These are phyloP conservation scores for Meandrusa payeni DNA, from an alignment of 2,888 invertebrate genomes.

Conservation along the genomic window DNA sequence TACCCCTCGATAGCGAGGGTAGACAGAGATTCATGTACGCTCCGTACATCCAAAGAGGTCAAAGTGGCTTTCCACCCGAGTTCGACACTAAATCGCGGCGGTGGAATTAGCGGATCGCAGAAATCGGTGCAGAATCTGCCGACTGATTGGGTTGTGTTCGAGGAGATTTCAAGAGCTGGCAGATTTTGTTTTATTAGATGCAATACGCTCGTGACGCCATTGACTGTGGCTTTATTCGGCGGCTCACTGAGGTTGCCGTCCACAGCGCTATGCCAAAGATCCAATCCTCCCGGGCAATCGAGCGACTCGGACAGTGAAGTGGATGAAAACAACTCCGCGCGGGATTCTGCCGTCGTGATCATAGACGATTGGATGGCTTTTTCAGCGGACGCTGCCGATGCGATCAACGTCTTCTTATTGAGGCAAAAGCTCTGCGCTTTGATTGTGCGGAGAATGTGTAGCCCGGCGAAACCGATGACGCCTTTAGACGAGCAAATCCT, in stretches of 20 bases:
- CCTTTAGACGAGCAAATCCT: slow-evolving; percentile 85
- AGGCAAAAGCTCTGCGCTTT: slow-evolving; percentile 87
- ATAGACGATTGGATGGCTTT: slow-evolving; percentile 89
- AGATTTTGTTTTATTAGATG: slow-evolving; percentile 87
- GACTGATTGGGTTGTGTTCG: slow-evolving; percentile 92
- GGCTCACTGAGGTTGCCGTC: slow-evolving; percentile 84
- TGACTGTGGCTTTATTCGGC: slow-evolving; percentile 89
- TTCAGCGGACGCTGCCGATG: slow-evolving; percentile 84
- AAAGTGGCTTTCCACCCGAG: slow-evolving; percentile 78
- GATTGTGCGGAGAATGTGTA: slow-evolving; percentile 82
- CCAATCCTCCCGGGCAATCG: slow-evolving; percentile 68
- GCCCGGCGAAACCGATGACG: slow-evolving; percentile 79
- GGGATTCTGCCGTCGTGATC: slow-evolving; percentile 72
- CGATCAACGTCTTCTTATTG: slow-evolving; percentile 83
- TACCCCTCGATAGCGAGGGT: slow-evolving; percentile 93
- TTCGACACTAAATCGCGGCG: slow-evolving; percentile 84
- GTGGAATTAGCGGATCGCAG: slow-evolving; percentile 52
- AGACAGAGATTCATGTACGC: slow-evolving; percentile 81
- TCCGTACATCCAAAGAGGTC: slow-evolving; percentile 83
- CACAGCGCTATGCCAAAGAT: slow-evolving; percentile 64
- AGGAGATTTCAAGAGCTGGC: slow-evolving; percentile 89
- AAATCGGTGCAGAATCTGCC: slow-evolving; percentile 75
- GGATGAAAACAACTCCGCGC: slow-evolving; percentile 56
- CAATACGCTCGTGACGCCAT: slow-evolving; percentile 89
- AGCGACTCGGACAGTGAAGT: slow-evolving; percentile 73